phyloP scores from a whole-genome alignment of 1,140 invertebrate species.

The Venturia canescens region DNA sequence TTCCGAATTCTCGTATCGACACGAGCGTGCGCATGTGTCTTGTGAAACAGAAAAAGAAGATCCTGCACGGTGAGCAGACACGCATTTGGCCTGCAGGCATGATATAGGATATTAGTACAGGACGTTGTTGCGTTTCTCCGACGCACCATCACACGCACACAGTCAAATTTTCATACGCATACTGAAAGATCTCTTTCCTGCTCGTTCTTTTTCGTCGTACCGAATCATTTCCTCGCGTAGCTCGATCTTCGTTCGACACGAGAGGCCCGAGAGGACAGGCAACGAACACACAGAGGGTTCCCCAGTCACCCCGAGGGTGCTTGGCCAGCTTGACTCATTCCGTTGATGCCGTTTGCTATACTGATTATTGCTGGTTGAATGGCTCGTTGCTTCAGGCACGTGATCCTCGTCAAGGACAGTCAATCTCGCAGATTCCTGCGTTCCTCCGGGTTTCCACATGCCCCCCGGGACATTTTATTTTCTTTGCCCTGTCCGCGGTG shows the following conservation, averaged over 20 bases:
- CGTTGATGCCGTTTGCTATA: conserved; percentile 33
- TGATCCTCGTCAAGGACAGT: conserved; percentile 13
- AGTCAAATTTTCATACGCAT: conserved; percentile 20
- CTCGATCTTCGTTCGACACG: conserved; percentile 25
- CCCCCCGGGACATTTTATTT: conserved; percentile 49
- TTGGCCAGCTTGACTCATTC: conserved; percentile 51
- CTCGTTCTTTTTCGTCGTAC: conserved; percentile 19
- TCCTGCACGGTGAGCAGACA: conserved; percentile 50
- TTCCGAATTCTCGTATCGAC: conserved; percentile 60
- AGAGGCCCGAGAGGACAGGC: conserved; percentile 12
- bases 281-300: conserved; percentile 56
- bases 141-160: neutral
- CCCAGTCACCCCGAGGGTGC: conserved; percentile 66
- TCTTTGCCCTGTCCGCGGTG: conserved; percentile 47
- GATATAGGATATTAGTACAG: conserved; percentile 24
- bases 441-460: conserved; percentile 28
- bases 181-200: neutral
- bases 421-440: conserved; percentile 32
- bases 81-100: conserved; percentile 55
- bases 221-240: conserved; percentile 35
- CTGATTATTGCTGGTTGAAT: conserved; percentile 22
- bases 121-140: neutral
- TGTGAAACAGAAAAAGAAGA: conserved; percentile 51
- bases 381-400: conserved; percentile 48
- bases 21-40: conserved; percentile 16